Evolutionary conservation across 2,113 vertebrate species (phyloP).

Genomic region (Lepisosteus osseus): DNA sequence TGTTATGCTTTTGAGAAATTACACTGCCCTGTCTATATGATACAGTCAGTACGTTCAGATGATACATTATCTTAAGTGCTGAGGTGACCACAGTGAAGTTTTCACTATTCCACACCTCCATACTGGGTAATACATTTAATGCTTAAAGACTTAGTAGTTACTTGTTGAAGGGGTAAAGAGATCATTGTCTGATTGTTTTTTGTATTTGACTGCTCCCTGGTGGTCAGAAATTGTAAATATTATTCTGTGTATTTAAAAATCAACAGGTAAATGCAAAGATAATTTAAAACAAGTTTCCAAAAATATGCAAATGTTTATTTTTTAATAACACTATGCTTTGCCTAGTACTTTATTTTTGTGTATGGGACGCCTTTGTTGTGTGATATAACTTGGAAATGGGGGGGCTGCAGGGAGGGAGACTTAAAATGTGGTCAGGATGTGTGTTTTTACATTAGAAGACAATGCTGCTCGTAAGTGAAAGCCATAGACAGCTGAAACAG

Average conservation of each 20-base stretch:
- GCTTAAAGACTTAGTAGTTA: too few species aligned
- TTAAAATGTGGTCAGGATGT: background rate
- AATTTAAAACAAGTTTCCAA: conserved; percentile 20
- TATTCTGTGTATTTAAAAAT: conserved; percentile 34
- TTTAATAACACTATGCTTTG: background rate
- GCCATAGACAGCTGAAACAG: background rate
- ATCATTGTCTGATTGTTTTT: conserved; percentile 24
- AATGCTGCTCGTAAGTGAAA: too few species aligned
- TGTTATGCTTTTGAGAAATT: conserved; percentile 4
- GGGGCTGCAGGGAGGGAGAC: background rate
- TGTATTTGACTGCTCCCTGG: conserved; percentile 55
- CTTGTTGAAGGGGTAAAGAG: conserved; percentile 16
- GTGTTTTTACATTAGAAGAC: too few species aligned
- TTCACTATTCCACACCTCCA: conserved; percentile 52
- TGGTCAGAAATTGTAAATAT: conserved; percentile 61
- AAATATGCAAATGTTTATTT: conserved; percentile 52
- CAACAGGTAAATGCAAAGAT: conserved; percentile 33
- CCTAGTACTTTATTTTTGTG: background rate
- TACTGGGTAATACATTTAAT: conserved; percentile 6
- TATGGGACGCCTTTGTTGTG: too few species aligned
- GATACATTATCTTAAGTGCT: too few species aligned
- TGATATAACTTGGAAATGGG: too few species aligned
- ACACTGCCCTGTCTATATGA: conserved; percentile 29
- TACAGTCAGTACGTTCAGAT: too few species aligned
- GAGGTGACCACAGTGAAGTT: conserved; percentile 32